A percentile compares a stretch with the other conserved stretches of the same genome.
These are phyloP conservation scores for Kryptolebias ocellatus DNA, from an alignment of 2,797 vertebrate genomes.

Conservation along the genomic window DNA sequence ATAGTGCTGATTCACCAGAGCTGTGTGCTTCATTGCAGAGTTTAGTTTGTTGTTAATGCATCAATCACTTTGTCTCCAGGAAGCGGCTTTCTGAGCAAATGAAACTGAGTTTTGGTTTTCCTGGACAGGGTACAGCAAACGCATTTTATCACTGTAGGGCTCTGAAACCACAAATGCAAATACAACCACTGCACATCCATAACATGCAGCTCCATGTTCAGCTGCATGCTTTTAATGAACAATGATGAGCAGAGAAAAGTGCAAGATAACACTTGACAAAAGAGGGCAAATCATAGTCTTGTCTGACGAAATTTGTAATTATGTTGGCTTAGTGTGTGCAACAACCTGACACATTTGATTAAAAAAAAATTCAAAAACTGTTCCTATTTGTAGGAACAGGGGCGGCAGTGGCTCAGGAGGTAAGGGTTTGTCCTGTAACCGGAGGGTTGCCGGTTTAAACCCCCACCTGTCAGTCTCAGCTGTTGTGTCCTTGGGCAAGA, in stretches of 20 bases:
- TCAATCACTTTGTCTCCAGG: constrained; percentile 68
- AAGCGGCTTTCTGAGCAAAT: constrained; percentile 67
- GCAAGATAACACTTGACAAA: neutral
- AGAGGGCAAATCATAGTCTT: neutral
- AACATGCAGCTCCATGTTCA: constrained; percentile 2
- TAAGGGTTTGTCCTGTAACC: no score
- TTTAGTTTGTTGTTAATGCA: constrained; percentile 56
- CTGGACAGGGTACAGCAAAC: constrained; percentile 30
- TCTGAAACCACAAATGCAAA: constrained; percentile 48
- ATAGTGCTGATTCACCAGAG: constrained; percentile 71
- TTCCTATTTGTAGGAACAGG: no score
- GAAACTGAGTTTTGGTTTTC: constrained; percentile 56
- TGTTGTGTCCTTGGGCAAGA: no score
- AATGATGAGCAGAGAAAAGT: constrained; percentile 1
- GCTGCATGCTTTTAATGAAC: neutral
- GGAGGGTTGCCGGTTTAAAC: no score
- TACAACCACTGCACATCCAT: constrained; percentile 2
- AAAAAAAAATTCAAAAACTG: no score
- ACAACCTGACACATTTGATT: neutral
- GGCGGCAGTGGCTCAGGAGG: no score
- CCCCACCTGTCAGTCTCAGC: no score
- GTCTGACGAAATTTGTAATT: neutral
- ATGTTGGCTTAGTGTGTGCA: neutral
- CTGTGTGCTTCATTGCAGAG: constrained; percentile 40
- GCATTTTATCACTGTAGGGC: constrained; percentile 31